Conservation (phyloP, 23 tunicate genomes). For the Diplosoma virens region DNA sequence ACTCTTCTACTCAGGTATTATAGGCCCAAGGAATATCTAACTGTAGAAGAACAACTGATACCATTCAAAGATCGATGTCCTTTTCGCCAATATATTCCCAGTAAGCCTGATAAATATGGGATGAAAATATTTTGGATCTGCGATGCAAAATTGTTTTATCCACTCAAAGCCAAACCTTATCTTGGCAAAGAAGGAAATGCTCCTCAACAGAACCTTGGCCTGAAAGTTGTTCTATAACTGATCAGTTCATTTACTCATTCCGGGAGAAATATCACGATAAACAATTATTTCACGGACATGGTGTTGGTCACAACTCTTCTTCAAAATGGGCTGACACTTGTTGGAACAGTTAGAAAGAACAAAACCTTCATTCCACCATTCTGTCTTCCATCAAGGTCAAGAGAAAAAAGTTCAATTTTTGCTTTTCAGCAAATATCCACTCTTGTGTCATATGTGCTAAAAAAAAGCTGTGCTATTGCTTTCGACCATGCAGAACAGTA, state of each 20-base stretch:
- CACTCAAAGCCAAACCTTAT: no score
- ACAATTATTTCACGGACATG: conserved; percentile 2
- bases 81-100: no score
- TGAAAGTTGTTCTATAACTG: conserved; percentile 1
- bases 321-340: conserved; percentile 4
- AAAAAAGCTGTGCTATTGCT: conserved; percentile 10
- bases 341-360: conserved; percentile 8
- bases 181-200: conserved; percentile 12
- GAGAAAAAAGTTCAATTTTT: neutral
- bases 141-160: no score
- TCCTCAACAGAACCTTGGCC: neutral
- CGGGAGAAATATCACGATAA: neutral
- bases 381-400: conserved; percentile 3
- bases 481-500: neutral
- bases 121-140: no score
- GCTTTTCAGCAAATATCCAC: neutral
- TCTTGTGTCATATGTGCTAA: neutral
- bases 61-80: no score
- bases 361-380: conserved; percentile 1
- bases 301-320: no score
- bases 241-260: neutral
- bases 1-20: no score
- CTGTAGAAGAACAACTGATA: no score
- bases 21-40: no score
- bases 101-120: no score